Conservation (phyloP, 1,140 invertebrate genomes). For the Glossosoma conforme region DNA sequence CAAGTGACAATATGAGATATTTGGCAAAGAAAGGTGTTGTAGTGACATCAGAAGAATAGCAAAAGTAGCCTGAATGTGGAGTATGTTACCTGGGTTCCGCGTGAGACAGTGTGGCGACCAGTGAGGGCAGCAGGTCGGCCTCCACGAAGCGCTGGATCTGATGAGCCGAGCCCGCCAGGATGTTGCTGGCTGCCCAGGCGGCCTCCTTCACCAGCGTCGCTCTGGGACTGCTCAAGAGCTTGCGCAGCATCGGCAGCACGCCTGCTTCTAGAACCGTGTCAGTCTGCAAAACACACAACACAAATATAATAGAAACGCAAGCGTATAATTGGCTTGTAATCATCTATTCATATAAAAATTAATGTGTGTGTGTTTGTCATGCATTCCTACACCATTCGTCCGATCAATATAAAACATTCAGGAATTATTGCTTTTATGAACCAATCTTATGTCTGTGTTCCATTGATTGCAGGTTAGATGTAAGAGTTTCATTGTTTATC, state of each 20-base stretch:
- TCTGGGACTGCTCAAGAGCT: conserved; percentile 70
- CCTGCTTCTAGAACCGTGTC: conserved; percentile 82
- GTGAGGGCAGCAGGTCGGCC: conserved; percentile 67
- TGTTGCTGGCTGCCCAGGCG: conserved; percentile 98
- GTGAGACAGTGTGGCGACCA: conserved; percentile 71
- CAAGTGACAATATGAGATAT: background rate
- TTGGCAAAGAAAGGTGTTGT: background rate
- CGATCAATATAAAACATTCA: too few relatives aligned
- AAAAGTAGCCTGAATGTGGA: too few relatives aligned
- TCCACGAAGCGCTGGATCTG: conserved; percentile 95
- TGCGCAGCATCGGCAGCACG: conserved; percentile 65
- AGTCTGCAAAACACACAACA: conserved; percentile 71
- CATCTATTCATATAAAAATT: too few relatives aligned
- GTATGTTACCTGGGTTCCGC: conserved; percentile 67
- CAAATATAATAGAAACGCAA: too few relatives aligned
- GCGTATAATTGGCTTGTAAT: too few relatives aligned
- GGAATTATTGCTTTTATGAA: too few relatives aligned
- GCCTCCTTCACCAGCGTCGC: conserved; percentile 82
- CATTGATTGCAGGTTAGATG: too few relatives aligned
- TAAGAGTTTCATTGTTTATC: too few relatives aligned
- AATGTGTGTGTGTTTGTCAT: too few relatives aligned
- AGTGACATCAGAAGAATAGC: background rate
- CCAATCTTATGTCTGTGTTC: too few relatives aligned
- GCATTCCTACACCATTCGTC: too few relatives aligned
- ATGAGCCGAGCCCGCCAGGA: conserved; percentile 90